Evolutionary conservation across 2,888 invertebrate genomes (phyloP), one percentile per base, ranked within the genome.

Genomic region (Lithophane semibrunnea): DNA sequence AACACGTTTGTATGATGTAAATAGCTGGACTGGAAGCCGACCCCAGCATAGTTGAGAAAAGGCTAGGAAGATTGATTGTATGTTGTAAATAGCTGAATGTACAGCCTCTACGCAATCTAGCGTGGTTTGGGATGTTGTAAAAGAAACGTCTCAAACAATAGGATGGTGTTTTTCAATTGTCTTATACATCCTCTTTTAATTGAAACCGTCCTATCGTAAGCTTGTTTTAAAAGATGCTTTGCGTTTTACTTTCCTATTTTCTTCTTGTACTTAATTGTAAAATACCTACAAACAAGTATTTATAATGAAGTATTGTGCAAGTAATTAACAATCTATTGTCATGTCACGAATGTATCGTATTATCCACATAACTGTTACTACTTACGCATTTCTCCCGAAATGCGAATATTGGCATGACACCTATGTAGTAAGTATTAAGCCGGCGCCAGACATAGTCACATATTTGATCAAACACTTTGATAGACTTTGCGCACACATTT

Each of bases 361-460:
- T 18, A 47, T 10, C 2, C 13, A 56, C 4, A 4, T 5, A 21
- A n/a, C n/a, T 54, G 2, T 65, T 24, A 24, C 3, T 49, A 66
- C 49, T 52, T 67, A 37, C 4, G 5, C 5, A 21, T n/a, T 52
- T 37, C 16, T 54, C n/a, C n/a, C 7, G 29, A 72, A 16, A 72
- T 42, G 47, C 80, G 80, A 65, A 67, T 82, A 67, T 80, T 42
- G 13, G 21, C 56, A 9, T 16, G 16, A 67, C 21, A 37, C 4
- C n/a, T n/a, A n/a, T n/a, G 5, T 37, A 4, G 4, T 37, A 37
- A 37, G 37, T 37, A 37, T 37, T 37, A 37, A 5, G n/a, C n/a
- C n/a, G n/a, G n/a, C n/a, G n/a, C n/a, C n/a, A n/a, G n/a, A n/a
- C n/a, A n/a, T n/a, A n/a, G n/a, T n/a, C n/a, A n/a, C n/a, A n/a